Percentiles rank a stretch among this genome's conserved stretches.
Conservation (phyloP, 2,888 invertebrate genomes). For the Latrodectus hesperus region DNA sequence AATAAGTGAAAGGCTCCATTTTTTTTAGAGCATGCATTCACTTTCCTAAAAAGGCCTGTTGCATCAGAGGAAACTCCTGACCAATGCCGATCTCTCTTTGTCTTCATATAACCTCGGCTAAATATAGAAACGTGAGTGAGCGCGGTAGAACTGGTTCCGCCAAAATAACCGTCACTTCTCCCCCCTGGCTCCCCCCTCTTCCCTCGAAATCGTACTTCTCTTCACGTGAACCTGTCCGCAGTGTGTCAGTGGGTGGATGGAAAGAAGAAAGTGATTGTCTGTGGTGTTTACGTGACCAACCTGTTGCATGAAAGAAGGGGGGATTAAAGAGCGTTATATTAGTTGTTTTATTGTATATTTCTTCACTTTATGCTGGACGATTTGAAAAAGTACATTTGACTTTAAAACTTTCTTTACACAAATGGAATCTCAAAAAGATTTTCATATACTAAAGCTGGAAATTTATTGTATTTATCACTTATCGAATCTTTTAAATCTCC, state of each 20-base stretch:
- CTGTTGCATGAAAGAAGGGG: constrained; percentile 13
- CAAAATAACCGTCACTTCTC: constrained; percentile 11
- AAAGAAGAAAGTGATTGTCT: constrained; percentile 47
- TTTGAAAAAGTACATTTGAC: too few relatives aligned
- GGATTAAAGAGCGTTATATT: too few relatives aligned
- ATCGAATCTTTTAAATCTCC: too few relatives aligned
- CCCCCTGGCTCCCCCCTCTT: not conserved
- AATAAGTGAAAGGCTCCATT: too few relatives aligned
- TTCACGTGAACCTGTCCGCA: not conserved
- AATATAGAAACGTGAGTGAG: constrained; percentile 35
- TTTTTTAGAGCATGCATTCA: too few relatives aligned
- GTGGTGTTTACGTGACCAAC: constrained; percentile 24
- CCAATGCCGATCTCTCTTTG: constrained; percentile 13
- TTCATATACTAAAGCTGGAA: too few relatives aligned
- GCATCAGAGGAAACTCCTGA: not conserved
- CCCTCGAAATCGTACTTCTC: not conserved
- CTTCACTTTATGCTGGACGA: too few relatives aligned
- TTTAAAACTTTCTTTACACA: too few relatives aligned
- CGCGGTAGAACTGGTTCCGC: constrained; percentile 42
- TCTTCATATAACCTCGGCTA: constrained; percentile 46
- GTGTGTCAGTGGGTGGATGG: constrained; percentile 50
- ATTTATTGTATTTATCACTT: too few relatives aligned
- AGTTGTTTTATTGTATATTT: too few relatives aligned
- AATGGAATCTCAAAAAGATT: too few relatives aligned
- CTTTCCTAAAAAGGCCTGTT: too few relatives aligned